phyloP scores from a whole-genome alignment of 2,888 invertebrate genomes.

The Rugalucina vietnamica region DNA sequence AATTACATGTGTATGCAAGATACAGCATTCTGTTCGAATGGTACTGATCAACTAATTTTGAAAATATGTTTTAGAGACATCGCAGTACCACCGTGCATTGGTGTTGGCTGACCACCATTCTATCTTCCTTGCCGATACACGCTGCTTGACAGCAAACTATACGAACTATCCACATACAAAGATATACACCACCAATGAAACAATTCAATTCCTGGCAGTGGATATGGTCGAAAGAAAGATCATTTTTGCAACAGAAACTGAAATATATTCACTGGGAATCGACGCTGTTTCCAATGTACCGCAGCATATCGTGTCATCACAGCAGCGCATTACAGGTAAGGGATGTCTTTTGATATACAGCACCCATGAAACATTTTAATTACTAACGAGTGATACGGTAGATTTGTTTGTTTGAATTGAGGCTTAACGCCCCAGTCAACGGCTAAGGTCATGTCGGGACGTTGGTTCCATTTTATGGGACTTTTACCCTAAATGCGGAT shows the following conservation, averaged over 20 bases:
- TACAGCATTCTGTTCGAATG: too few relatives aligned
- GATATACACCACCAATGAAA: neutral
- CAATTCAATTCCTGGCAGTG: neutral
- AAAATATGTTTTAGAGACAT: slow-evolving; percentile 8
- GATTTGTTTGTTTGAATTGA: too few relatives aligned
- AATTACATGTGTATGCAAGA: too few relatives aligned
- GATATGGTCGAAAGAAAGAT: slow-evolving; percentile 18
- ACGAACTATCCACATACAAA: neutral
- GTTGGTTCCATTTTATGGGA: too few relatives aligned
- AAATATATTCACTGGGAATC: slow-evolving; percentile 17
- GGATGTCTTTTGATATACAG: too few relatives aligned
- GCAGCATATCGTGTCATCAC: neutral
- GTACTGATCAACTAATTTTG: too few relatives aligned
- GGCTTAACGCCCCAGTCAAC: too few relatives aligned
- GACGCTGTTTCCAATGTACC: neutral
- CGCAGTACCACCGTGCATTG: slow-evolving; percentile 7
- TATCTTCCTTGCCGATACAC: slow-evolving; percentile 20
- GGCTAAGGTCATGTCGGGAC: too few relatives aligned
- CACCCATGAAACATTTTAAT: too few relatives aligned
- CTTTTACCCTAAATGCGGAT: too few relatives aligned
- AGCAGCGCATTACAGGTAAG: neutral
- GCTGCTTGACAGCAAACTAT: neutral
- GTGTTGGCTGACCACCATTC: neutral
- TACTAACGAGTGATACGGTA: too few relatives aligned
- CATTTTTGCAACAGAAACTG: slow-evolving; percentile 1